Evolutionary conservation across 2,888 invertebrate species (phyloP).

Genomic region (Peribatodes rhomboidaria): DNA sequence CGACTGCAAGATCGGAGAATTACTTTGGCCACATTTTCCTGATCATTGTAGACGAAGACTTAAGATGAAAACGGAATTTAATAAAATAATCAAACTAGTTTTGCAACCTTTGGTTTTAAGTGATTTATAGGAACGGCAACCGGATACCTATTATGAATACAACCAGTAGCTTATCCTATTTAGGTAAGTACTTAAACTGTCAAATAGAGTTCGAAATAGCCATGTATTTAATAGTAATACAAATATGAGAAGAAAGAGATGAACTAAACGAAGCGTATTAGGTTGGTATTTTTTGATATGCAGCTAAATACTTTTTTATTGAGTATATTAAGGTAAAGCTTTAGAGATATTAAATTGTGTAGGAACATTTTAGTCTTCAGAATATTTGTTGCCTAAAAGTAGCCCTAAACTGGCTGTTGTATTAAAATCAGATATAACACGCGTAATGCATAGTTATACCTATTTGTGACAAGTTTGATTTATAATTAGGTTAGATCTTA

Average conservation of each 20-base stretch:
- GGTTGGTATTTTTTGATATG: background rate
- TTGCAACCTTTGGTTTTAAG: no score
- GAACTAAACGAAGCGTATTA: background rate
- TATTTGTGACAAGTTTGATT: background rate
- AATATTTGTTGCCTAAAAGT: slow-evolving; percentile 3
- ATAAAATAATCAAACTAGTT: no score
- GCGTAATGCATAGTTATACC: background rate
- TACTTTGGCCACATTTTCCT: no score
- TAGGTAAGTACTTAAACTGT: no score
- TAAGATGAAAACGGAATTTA: no score
- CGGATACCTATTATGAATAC: no score
- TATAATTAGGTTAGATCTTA: no score
- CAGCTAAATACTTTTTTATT: background rate
- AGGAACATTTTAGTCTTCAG: slow-evolving; percentile 21
- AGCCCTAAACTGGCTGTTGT: slow-evolving; percentile 1
- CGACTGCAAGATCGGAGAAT: no score
- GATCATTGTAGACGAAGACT: no score
- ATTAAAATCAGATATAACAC: background rate
- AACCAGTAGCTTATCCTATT: no score
- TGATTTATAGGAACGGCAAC: no score
- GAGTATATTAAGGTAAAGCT: slow-evolving; percentile 6
- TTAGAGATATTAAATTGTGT: slow-evolving; percentile 7
- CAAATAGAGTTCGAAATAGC: background rate
- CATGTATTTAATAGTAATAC: background rate
- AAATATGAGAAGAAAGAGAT: background rate